A percentile compares a stretch with the other conserved stretches of the same genome.
Conservation (phyloP, 2,888 invertebrate genomes). For the Pardosa pseudoannulata region DNA sequence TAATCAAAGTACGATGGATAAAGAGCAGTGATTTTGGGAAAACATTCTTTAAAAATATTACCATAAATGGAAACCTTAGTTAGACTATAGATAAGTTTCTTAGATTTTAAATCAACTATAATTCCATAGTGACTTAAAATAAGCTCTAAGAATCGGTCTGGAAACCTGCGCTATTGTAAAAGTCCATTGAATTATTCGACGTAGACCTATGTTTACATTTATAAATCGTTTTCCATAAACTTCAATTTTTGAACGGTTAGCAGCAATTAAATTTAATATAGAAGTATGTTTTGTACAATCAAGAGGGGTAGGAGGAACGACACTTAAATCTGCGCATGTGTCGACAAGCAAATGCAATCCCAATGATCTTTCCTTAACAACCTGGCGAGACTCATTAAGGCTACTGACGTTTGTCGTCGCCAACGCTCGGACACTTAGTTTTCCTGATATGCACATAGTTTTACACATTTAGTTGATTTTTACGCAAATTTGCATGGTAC, state of each 20-base stretch:
- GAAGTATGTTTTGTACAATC: not conserved
- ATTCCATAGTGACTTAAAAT: too few species aligned
- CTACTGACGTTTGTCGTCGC: not conserved
- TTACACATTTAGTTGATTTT: not conserved
- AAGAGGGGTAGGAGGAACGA: not conserved
- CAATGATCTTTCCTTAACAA: not conserved
- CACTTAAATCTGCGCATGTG: not conserved
- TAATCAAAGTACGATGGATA: not conserved
- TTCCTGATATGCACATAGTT: not conserved
- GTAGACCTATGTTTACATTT: too few species aligned
- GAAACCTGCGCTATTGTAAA: too few species aligned
- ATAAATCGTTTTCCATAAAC: not conserved
- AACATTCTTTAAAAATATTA: not conserved
- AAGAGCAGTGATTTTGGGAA: not conserved
- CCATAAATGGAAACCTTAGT: not conserved
- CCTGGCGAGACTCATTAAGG: not conserved
- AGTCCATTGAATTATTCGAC: too few species aligned
- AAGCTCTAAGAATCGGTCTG: too few species aligned
- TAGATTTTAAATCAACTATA: too few species aligned
- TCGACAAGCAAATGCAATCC: not conserved
- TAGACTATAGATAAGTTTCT: too few species aligned
- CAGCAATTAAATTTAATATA: not conserved
- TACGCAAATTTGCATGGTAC: too few species aligned
- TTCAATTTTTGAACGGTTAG: not conserved
- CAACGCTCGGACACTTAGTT: not conserved